Base-by-base conservation (phyloP, 92 coral and sea anemone genomes). In the Umimayanthus kanabou region DNA sequence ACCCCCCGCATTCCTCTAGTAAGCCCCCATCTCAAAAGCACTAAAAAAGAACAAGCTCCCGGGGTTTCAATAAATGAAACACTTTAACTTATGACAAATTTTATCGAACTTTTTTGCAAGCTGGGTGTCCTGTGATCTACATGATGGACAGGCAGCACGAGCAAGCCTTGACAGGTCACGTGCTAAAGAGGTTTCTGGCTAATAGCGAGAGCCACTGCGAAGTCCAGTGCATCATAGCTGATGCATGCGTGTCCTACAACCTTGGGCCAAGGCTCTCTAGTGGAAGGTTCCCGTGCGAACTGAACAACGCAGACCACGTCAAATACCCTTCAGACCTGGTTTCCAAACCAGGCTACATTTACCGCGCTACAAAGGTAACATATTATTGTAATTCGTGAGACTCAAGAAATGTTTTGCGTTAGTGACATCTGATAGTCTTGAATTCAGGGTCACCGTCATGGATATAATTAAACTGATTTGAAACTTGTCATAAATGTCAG, bases 141-240 rank as follows among this genome's bases (percentile, higher is more conserved):
- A 9, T 47, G 81, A 23, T 78, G 81, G 81, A 78, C 39, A 47
- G 39, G n/a, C 47, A 50, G 65, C 39, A 6, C 39, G n/a, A 28
- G 23, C 39, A 14, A 1, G 66, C 69, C 22, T 47, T 79, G 39
- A 79, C 61, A 30, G 67, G 82, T 79, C 82, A 79, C 82, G 82
- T 79, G 69, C 1, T 79, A 26, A 79, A 50, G n/a, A 50, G 64
- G n/a, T n/a, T 79, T 53, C 82, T 79, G 82, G 82, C 82, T 40
- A 50, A 79, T 13, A 50, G 65, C 22, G 82, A 47, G 7, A 28
- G 64, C 23, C 82, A 79, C 5, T 79, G 82, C 82, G 42, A 25
- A 43, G 82, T 33, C 13, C 82, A 79, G 82, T 79, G 82, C 33
- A 49, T 79, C 64, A 47, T 18, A 4, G 40, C 39, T 45, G 69